Evolutionary conservation across 2,888 invertebrate genomes (phyloP).

Genomic region (Drosophila gaucha): DNA sequence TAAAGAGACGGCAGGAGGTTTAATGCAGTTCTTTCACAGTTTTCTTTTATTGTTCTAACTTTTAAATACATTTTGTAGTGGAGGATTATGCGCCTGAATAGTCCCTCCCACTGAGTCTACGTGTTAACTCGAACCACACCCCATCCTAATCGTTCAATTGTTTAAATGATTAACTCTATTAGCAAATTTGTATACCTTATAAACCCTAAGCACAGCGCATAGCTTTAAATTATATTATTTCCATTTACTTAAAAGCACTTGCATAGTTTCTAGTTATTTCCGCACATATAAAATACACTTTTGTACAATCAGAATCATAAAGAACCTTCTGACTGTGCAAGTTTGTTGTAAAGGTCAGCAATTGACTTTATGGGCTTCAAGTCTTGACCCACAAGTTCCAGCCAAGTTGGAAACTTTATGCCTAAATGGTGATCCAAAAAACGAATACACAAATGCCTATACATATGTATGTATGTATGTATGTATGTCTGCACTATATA

Average conservation of each 20-base stretch:
- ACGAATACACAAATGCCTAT: neutral
- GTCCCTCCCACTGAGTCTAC: no score
- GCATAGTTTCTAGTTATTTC: neutral
- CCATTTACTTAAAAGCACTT: neutral
- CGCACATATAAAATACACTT: neutral
- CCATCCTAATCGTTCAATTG: no score
- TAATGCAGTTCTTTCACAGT: no score
- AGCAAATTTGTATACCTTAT: neutral
- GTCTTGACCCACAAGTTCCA: constrained; percentile 42
- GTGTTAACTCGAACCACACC: no score
- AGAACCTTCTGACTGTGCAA: constrained; percentile 9
- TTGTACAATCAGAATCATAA: neutral
- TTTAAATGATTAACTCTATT: neutral
- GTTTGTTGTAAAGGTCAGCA: constrained; percentile 43
- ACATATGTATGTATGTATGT: neutral
- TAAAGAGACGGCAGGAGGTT: no score
- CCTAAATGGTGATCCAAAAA: constrained; percentile 5
- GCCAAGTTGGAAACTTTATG: constrained; percentile 37
- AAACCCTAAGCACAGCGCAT: no score
- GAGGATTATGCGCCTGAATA: no score
- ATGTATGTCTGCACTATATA: constrained; percentile 3
- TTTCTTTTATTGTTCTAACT: no score
- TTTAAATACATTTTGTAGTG: no score
- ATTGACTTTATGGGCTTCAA: constrained; percentile 53
- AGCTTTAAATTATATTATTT: neutral